Evolutionary conservation across 2,888 invertebrate genomes (phyloP).

Genomic region (Embidobia sp.): DNA sequence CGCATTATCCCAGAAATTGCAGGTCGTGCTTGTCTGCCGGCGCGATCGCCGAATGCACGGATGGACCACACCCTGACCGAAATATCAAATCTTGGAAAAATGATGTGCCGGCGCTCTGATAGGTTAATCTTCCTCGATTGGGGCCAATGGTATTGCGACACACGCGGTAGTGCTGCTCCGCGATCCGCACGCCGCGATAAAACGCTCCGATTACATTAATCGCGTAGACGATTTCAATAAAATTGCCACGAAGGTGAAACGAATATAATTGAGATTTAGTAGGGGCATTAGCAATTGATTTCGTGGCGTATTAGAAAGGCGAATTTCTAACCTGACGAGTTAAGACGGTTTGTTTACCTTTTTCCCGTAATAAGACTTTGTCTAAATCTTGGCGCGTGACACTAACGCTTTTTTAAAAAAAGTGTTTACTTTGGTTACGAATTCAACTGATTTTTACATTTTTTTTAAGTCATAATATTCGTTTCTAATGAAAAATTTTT

Average conservation of each 20-base stretch:
- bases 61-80: constrained; percentile 47
- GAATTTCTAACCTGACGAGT: not conserved
- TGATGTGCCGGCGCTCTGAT: constrained; percentile 31
- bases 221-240: constrained; percentile 23
- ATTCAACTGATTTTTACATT: too few relatives aligned
- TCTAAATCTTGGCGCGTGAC: too few relatives aligned
- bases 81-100: constrained; percentile 56
- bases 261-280: constrained; percentile 45
- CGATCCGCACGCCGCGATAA: constrained; percentile 24
- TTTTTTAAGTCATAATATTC: too few relatives aligned
- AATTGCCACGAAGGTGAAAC: constrained; percentile 8
- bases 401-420: too few relatives aligned
- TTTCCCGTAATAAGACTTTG: too few relatives aligned
- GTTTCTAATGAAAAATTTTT: too few relatives aligned
- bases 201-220: constrained; percentile 33
- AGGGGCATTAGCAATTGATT: constrained; percentile 27
- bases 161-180: constrained; percentile 38
- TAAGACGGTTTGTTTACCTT: too few relatives aligned
- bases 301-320: not conserved
- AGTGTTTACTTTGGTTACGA: too few relatives aligned
- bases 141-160: constrained; percentile 39
- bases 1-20: constrained; percentile 51
- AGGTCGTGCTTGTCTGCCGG: constrained; percentile 41
- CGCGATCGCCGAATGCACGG: constrained; percentile 28
- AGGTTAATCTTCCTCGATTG: constrained; percentile 48